phyloP scores from a whole-genome alignment of 2,113 vertebrate genomes.

The Rhinolophus ferrumequinum region DNA sequence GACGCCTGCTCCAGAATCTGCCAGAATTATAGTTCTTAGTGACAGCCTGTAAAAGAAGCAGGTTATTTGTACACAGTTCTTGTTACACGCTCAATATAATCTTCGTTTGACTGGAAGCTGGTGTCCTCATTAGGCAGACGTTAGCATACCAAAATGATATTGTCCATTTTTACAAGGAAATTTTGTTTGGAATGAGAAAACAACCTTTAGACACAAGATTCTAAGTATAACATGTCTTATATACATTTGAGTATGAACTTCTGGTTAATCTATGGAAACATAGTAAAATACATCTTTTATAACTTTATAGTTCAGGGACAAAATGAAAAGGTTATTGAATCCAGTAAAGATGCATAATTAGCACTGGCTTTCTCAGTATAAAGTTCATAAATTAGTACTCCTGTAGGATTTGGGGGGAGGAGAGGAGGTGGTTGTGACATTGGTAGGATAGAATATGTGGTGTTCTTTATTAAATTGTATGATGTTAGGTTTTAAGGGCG shows the following conservation, averaged over 20 bases:
- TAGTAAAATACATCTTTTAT: not conserved
- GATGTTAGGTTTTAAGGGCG: not conserved
- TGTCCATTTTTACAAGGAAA: not conserved
- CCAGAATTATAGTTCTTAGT: not conserved
- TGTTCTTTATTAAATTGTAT: not conserved
- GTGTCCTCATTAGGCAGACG: not conserved
- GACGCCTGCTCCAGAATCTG: not conserved
- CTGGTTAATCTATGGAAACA: not conserved
- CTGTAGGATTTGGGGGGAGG: not conserved
- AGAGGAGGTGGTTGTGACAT: not conserved
- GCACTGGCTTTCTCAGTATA: not conserved
- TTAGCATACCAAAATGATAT: not conserved
- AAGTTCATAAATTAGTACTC: not conserved
- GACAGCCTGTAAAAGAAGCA: not conserved
- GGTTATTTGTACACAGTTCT: not conserved
- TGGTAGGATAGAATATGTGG: not conserved
- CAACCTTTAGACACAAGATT: not conserved
- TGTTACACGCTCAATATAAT: not conserved
- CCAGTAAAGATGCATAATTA: not conserved
- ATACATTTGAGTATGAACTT: not conserved
- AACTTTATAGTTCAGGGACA: not conserved
- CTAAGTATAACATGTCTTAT: not conserved
- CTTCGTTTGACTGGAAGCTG: slow-evolving; percentile 5
- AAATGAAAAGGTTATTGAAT: not conserved
- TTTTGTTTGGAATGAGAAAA: slow-evolving; percentile 29